Evolutionary conservation across 2,797 vertebrate species (phyloP).

Genomic region (Falco peregrinus): DNA sequence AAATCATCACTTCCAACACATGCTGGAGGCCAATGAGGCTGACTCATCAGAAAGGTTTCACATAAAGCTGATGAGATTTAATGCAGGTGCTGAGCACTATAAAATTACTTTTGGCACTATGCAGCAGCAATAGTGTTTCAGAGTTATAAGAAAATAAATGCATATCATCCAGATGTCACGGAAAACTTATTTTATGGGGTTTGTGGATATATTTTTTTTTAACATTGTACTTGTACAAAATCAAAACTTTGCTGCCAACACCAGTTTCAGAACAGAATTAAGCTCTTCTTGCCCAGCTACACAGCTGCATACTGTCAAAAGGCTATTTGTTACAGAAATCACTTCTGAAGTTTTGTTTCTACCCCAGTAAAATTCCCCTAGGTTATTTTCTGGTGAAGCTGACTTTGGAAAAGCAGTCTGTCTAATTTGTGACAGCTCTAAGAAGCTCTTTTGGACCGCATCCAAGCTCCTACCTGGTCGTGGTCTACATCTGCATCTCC

Average conservation of each 20-base stretch:
- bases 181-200: neutral
- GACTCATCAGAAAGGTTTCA: conserved; percentile 20
- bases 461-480: conserved; percentile 86
- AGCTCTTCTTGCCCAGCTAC: neutral
- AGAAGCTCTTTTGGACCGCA: neutral
- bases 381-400: neutral
- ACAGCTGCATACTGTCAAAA: neutral
- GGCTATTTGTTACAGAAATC: neutral
- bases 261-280: neutral
- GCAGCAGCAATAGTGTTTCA: neutral
- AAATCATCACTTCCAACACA: conserved; percentile 2
- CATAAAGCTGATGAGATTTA: neutral
- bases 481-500: conserved; percentile 97
- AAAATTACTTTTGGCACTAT: neutral
- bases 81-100: neutral
- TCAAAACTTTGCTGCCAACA: neutral
- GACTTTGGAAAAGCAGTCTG: neutral
- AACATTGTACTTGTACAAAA: neutral
- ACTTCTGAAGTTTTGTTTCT: neutral
- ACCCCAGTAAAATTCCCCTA: neutral
- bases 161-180: neutral
- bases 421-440: neutral
- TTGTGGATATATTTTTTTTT: neutral
- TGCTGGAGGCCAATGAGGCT: neutral
- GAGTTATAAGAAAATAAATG: neutral